Conservation (phyloP, 53 echinoderm and acorn worm genomes). For the Patiria pectinifera region DNA sequence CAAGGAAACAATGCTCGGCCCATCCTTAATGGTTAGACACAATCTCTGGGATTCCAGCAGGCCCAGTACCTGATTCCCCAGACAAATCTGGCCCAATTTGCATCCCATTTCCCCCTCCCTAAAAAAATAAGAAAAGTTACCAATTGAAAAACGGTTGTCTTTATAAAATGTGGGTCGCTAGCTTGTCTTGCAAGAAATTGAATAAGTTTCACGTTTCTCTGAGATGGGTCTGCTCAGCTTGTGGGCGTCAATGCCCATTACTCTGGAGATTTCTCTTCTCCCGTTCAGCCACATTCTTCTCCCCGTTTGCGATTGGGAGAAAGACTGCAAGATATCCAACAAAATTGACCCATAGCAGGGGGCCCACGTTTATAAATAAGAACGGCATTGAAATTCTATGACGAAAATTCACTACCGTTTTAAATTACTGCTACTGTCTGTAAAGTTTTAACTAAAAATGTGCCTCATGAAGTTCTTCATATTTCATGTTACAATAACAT, state of each 20-base stretch:
- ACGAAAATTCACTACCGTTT: not conserved
- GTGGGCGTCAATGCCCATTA: slow-evolving; percentile 36
- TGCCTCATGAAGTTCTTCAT: no score
- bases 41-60: slow-evolving; percentile 20
- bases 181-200: slow-evolving; percentile 51
- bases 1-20: not conserved
- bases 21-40: slow-evolving; percentile 21
- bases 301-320: not conserved
- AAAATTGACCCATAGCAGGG: not conserved
- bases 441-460: not conserved
- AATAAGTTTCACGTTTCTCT: slow-evolving; percentile 59
- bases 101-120: not conserved
- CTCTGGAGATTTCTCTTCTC: slow-evolving; percentile 18
- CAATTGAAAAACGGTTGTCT: slow-evolving; percentile 50
- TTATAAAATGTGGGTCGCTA: slow-evolving; percentile 27
- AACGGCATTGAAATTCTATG: not conserved
- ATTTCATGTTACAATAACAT: no score
- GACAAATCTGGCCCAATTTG: slow-evolving; percentile 52
- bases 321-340: not conserved
- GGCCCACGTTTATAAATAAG: not conserved
- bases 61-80: slow-evolving; percentile 33
- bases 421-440: not conserved
- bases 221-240: slow-evolving; percentile 32
- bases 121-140: slow-evolving; percentile 24
- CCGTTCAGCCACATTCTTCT: not conserved